Conservation (phyloP, 2,113 vertebrate genomes). For the Lampris incognitus region DNA sequence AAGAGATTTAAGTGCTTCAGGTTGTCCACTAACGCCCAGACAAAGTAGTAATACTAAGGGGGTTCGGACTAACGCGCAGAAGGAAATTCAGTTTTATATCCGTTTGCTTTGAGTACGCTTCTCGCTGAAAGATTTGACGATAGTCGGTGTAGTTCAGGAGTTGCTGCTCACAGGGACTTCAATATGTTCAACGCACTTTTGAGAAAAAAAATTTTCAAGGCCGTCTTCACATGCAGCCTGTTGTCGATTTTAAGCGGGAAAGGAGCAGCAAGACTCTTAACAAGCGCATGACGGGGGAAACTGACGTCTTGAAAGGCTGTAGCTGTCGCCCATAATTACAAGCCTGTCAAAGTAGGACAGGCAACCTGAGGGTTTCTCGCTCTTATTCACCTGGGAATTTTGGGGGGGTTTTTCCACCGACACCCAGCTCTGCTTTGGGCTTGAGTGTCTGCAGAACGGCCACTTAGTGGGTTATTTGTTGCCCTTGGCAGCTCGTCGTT, state of each 20-base stretch:
- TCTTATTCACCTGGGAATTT: conserved; percentile 47
- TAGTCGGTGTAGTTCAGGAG: conserved; percentile 20
- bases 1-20: conserved; percentile 1
- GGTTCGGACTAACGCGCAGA: conserved; percentile 22
- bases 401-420: conserved; percentile 18
- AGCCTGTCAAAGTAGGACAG: conserved; percentile 24
- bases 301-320: conserved; percentile 61
- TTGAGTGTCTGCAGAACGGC: conserved; percentile 17
- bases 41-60: conserved; percentile 1
- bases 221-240: no score
- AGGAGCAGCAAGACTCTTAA: conserved; percentile 19
- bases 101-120: conserved; percentile 29
- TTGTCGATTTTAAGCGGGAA: conserved; percentile 32
- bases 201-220: conserved; percentile 40
- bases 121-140: conserved; percentile 2
- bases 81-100: conserved; percentile 42
- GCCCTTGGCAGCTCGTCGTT: conserved; percentile 7
- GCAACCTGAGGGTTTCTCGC: conserved; percentile 30
- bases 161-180: conserved; percentile 25
- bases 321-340: conserved; percentile 37
- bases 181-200: conserved; percentile 47
- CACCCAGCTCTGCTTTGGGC: conserved; percentile 32
- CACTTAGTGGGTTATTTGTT: conserved; percentile 37
- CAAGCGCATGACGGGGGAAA: conserved; percentile 53
- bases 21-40: conserved; percentile 13